Conservation (phyloP, 2,888 invertebrate species). For the Xestia rhomboidea region DNA sequence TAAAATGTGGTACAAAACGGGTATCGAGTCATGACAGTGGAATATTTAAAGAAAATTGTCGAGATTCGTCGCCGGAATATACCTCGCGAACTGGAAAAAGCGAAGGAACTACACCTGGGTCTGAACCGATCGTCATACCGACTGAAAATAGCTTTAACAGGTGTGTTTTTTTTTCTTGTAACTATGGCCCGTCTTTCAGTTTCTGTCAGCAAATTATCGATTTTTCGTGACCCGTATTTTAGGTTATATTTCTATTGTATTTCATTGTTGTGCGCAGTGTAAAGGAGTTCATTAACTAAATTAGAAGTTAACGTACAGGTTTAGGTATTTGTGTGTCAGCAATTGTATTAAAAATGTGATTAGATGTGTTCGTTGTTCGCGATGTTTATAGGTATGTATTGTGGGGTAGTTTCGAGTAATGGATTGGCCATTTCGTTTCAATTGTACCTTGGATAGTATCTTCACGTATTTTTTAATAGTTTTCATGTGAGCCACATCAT, state of each 20-base stretch:
- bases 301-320: constrained; percentile 77
- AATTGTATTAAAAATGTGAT: constrained; percentile 79
- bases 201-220: constrained; percentile 81
- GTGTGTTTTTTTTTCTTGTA: constrained; percentile 79
- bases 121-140: constrained; percentile 86
- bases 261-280: constrained; percentile 78
- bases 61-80: constrained; percentile 86
- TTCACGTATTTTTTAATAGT: constrained; percentile 15
- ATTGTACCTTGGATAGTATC: constrained; percentile 31
- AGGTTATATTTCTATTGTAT: constrained; percentile 88
- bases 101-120: constrained; percentile 86
- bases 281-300: constrained; percentile 82
- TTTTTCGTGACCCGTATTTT: constrained; percentile 86
- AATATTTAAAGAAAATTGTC: constrained; percentile 82
- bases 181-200: constrained; percentile 79
- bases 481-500: constrained; percentile 22
- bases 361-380: constrained; percentile 62
- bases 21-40: constrained; percentile 91
- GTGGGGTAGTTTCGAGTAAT: constrained; percentile 32
- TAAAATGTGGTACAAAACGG: constrained; percentile 94
- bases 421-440: constrained; percentile 38
- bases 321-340: constrained; percentile 79
- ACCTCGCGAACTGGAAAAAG: constrained; percentile 85
- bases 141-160: constrained; percentile 85
- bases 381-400: constrained; percentile 77